Conservation (phyloP, 1,140 invertebrate species). For the Tetragnatha versicolor region DNA sequence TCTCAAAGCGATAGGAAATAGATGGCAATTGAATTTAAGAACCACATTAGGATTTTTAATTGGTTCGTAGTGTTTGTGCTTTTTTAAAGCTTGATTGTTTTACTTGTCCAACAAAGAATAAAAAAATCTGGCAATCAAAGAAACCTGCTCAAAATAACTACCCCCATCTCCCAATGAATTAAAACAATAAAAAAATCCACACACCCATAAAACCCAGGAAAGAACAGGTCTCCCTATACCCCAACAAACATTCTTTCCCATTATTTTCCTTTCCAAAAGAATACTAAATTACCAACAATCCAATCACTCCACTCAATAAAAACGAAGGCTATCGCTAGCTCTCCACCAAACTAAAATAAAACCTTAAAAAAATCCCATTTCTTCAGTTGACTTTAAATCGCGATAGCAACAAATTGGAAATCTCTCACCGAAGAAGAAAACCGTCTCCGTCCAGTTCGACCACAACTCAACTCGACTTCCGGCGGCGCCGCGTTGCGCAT, state of each 20-base stretch:
- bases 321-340: too few relatives aligned
- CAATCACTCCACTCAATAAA: constrained; percentile 3
- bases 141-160: too few relatives aligned
- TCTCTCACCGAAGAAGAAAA: neutral
- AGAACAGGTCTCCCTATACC: neutral
- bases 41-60: too few relatives aligned
- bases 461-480: constrained; percentile 39
- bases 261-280: neutral
- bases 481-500: constrained; percentile 12
- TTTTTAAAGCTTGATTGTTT: too few relatives aligned
- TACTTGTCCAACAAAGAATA: too few relatives aligned
- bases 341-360: neutral
- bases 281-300: constrained; percentile 10
- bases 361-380: neutral
- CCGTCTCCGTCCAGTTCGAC: neutral
- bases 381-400: constrained; percentile 24
- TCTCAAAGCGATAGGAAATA: too few relatives aligned
- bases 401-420: constrained; percentile 2
- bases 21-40: too few relatives aligned
- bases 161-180: neutral
- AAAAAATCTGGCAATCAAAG: too few relatives aligned
- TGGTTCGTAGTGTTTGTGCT: too few relatives aligned
- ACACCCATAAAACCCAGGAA: neutral
- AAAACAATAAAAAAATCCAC: neutral
- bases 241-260: neutral